These are phyloP conservation scores for Stegostoma tigrinum DNA, from an alignment of 2,113 vertebrate species.

Conservation along the genomic window DNA sequence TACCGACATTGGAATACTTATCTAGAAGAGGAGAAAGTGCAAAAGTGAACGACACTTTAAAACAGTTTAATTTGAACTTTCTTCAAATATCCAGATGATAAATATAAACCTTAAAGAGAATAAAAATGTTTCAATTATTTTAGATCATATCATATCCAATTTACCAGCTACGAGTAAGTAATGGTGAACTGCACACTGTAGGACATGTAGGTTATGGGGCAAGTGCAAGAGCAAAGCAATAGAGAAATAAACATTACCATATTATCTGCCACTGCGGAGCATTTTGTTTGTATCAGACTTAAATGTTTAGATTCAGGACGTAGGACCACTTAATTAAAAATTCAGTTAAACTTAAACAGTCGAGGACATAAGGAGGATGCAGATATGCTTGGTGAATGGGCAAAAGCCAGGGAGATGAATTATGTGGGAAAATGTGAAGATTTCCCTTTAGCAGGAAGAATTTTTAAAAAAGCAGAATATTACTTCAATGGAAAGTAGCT, in stretches of 20 bases:
- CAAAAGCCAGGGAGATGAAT: too few species aligned
- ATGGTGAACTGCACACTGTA: background rate
- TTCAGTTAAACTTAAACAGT: background rate
- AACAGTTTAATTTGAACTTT: background rate
- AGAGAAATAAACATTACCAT: background rate
- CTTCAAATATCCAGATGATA: background rate
- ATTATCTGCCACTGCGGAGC: background rate
- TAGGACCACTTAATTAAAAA: background rate
- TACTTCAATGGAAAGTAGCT: too few species aligned
- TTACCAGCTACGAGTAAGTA: background rate
- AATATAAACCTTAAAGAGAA: background rate
- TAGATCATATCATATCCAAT: background rate
- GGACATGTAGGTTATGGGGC: background rate
- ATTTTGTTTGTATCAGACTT: background rate
- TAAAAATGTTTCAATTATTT: background rate
- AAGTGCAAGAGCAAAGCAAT: background rate
- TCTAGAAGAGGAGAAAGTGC: constrained; percentile 53
- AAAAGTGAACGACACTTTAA: background rate
- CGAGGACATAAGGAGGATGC: too few species aligned
- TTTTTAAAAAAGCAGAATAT: too few species aligned
- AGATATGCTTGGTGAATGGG: too few species aligned
- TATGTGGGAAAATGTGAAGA: too few species aligned
- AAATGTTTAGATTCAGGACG: background rate
- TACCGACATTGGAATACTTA: constrained; percentile 93
- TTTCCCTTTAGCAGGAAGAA: too few species aligned